A percentile compares a stretch with the other conserved stretches of the same genome.
Evolutionary conservation across 2,113 vertebrate species (phyloP).

Genomic region (Leucoraja erinaceus): DNA sequence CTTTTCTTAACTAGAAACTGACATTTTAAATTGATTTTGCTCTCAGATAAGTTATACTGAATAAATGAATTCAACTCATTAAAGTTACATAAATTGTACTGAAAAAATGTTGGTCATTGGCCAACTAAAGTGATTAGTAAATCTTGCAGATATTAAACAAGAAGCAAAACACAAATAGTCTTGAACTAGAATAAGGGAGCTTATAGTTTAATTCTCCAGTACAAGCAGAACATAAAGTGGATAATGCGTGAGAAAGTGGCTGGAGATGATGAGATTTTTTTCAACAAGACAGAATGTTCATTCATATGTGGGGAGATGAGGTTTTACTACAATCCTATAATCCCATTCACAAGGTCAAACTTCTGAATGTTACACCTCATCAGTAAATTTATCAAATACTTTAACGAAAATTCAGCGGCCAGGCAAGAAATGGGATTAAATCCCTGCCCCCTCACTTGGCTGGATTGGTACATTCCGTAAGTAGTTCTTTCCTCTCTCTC

Average conservation of each 20-base stretch:
- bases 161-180: background rate
- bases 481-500: conserved; percentile 25
- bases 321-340: conserved; percentile 24
- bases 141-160: background rate
- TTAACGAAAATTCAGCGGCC: background rate
- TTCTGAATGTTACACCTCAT: background rate
- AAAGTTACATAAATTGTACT: background rate
- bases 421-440: background rate
- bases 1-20: too few species aligned
- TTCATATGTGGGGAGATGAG: background rate
- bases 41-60: too few species aligned
- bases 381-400: conserved; percentile 18
- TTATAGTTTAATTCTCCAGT: background rate
- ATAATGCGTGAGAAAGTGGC: conserved; percentile 18
- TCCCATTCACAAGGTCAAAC: conserved; percentile 32
- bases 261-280: background rate
- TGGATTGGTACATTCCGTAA: conserved; percentile 25
- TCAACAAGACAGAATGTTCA: conserved; percentile 6
- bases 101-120: background rate
- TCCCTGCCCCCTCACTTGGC: conserved; percentile 13
- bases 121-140: background rate
- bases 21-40: too few species aligned
- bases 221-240: background rate
- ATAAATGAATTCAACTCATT: background rate
- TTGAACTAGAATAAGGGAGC: background rate